Conservation (phyloP, 37 sponge, comb jelly and placozoan genomes). For the Ephydatia muelleri region DNA sequence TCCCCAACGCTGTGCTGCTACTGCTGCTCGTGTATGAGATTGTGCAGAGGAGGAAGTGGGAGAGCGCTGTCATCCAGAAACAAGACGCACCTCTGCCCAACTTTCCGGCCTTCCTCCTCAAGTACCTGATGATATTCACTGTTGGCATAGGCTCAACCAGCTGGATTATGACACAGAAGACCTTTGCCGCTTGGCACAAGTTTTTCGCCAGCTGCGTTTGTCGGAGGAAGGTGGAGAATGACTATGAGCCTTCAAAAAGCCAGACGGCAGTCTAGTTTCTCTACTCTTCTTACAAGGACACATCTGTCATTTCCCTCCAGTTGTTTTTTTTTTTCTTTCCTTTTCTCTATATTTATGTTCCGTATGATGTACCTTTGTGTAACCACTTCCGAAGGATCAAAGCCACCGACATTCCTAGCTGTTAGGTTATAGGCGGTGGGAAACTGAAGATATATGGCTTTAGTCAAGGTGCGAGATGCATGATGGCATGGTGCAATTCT, state of each 20-base stretch:
- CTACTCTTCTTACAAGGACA: neutral
- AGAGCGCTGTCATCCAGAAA: conserved; percentile 13
- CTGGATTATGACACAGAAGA: conserved; percentile 83
- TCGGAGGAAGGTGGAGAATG: neutral
- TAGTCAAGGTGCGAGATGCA: too few relatives aligned
- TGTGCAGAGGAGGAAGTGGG: conserved; percentile 52
- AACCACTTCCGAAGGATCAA: neutral
- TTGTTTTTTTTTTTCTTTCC: neutral
- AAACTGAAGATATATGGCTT: too few relatives aligned
- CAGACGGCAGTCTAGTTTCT: conserved; percentile 19
- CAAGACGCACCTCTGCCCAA: neutral
- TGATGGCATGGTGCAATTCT: too few relatives aligned
- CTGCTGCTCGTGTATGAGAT: conserved; percentile 61
- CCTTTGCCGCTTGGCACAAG: conserved; percentile 75
- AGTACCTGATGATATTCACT: conserved; percentile 65
- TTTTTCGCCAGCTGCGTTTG: conserved; percentile 53
- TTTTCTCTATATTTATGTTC: neutral
- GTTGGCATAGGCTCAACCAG: conserved; percentile 67
- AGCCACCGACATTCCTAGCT: too few relatives aligned
- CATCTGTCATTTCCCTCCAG: neutral
- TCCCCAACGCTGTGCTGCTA: conserved; percentile 75
- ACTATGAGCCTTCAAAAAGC: neutral
- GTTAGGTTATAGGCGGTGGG: too few relatives aligned
- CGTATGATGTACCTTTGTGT: neutral
- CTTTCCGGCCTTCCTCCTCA: conserved; percentile 60